These are phyloP conservation scores for Pterostichus niger DNA, from an alignment of 2,888 invertebrate species.

Conservation along the genomic window DNA sequence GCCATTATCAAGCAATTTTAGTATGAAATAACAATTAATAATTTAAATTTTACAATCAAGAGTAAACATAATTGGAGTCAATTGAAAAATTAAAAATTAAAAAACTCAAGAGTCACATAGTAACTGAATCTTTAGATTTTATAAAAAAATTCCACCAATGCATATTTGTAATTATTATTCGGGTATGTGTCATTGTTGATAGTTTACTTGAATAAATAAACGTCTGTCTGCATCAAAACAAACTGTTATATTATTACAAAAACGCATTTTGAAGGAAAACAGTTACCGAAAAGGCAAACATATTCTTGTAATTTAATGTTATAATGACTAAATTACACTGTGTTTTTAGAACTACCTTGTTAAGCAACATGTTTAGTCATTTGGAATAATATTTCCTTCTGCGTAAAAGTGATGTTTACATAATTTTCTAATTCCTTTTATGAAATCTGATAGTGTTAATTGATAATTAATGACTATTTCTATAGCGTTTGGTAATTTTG, in stretches of 20 bases:
- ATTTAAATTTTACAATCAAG: no score
- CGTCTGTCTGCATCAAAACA: background rate
- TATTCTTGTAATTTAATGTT: slow-evolving; percentile 21
- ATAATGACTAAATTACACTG: slow-evolving; percentile 30
- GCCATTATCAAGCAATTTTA: no score
- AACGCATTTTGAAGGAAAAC: background rate
- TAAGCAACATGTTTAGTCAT: slow-evolving; percentile 3
- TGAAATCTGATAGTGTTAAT: no score
- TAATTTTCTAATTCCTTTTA: background rate
- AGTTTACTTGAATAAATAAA: slow-evolving; percentile 19
- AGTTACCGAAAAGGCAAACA: slow-evolving; percentile 13
- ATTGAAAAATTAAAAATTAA: no score
- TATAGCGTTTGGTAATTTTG: no score
- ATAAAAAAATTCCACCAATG: no score
- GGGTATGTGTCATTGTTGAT: background rate
- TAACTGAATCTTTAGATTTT: no score
- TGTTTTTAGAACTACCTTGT: slow-evolving; percentile 23
- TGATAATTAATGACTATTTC: no score
- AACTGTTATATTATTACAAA: background rate
- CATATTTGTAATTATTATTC: no score
- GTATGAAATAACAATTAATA: no score
- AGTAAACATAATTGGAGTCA: no score
- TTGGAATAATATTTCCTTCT: slow-evolving; percentile 1
- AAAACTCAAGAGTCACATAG: no score
- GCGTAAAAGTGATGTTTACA: background rate